phyloP scores from a whole-genome alignment of 2,797 vertebrate species.

The Pseudocheirus occidentalis region DNA sequence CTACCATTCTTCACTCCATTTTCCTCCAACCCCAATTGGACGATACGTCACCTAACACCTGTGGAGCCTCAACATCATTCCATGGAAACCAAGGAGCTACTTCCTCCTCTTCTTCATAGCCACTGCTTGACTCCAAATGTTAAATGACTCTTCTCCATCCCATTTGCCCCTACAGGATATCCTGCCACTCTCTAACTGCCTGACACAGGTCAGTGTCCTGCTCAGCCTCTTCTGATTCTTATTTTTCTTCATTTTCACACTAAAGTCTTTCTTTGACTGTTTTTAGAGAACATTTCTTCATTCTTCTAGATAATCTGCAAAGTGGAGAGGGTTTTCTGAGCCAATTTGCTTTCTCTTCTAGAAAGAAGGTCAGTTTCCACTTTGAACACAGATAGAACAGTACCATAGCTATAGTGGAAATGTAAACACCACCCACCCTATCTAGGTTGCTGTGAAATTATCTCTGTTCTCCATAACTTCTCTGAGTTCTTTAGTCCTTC shows the following conservation, averaged over 20 bases:
- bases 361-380: background rate
- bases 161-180: background rate
- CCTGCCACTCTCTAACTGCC: background rate
- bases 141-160: background rate
- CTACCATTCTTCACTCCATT: background rate
- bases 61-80: background rate
- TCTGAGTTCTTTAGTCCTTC: background rate
- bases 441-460: background rate
- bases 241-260: background rate
- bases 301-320: background rate
- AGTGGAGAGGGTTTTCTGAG: background rate
- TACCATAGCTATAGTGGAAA: background rate
- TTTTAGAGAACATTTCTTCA: background rate
- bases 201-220: background rate
- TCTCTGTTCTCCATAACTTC: background rate
- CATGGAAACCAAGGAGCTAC: background rate
- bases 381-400: background rate
- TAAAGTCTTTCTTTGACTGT: background rate
- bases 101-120: background rate
- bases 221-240: background rate
- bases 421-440: background rate
- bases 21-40: background rate
- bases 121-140: background rate
- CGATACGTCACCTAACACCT: background rate
- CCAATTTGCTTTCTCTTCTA: background rate